Evolutionary conservation across 2,888 invertebrate species (phyloP).

Genomic region (Nowickia ferox): DNA sequence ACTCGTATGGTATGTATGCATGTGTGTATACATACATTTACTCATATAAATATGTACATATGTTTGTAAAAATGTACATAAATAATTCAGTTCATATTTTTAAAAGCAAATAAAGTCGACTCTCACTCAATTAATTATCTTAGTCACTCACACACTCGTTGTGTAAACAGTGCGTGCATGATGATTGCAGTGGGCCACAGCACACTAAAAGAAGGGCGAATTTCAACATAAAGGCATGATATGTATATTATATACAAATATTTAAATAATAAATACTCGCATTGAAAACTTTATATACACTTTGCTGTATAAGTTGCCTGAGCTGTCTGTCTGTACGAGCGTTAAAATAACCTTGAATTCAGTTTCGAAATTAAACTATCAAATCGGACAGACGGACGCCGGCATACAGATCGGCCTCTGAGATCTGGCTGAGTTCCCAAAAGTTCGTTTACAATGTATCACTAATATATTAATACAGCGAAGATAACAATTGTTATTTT

Average conservation of each 20-base stretch:
- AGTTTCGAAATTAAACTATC: slow-evolving; percentile 67
- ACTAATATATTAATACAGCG: too few species aligned
- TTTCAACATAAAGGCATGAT: neutral
- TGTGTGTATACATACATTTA: neutral
- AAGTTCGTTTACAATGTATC: too few species aligned
- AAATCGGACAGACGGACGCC: slow-evolving; percentile 52
- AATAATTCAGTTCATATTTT: slow-evolving; percentile 66
- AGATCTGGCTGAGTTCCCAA: too few species aligned
- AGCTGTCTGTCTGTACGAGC: slow-evolving; percentile 13
- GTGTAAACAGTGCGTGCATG: neutral
- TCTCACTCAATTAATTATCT: neutral
- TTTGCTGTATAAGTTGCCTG: slow-evolving; percentile 23
- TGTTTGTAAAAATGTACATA: neutral
- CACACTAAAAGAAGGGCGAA: neutral
- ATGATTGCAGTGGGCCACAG: neutral
- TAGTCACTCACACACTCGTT: neutral
- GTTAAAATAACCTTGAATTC: slow-evolving; percentile 54
- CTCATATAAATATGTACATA: neutral
- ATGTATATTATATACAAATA: neutral
- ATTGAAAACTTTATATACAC: neutral
- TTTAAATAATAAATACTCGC: neutral
- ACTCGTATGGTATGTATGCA: too few species aligned
- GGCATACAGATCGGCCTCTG: neutral
- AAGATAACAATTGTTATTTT: too few species aligned
- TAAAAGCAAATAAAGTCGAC: slow-evolving; percentile 38